phyloP scores from a whole-genome alignment of 2,113 vertebrate genomes.

The Perca schrenkii region DNA sequence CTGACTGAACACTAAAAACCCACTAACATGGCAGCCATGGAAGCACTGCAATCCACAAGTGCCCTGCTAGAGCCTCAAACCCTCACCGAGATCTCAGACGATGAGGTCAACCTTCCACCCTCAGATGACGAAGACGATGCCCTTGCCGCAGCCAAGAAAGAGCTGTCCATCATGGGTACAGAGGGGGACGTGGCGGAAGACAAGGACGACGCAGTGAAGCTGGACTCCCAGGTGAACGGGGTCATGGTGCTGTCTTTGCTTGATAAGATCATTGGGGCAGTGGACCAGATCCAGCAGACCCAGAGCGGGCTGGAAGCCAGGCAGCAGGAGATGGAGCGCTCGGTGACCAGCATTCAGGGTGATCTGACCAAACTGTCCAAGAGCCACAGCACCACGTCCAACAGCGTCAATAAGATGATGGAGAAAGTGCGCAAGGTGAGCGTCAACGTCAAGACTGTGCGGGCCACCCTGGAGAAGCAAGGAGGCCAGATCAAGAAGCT shows the following conservation, averaged over 20 bases:
- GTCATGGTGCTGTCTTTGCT: slow-evolving; percentile 95
- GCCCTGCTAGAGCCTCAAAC: slow-evolving; percentile 68
- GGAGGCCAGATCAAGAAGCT: slow-evolving; percentile 96
- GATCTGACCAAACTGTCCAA: slow-evolving; percentile 94
- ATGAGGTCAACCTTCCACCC: slow-evolving; percentile 80
- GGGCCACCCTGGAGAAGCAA: slow-evolving; percentile 95
- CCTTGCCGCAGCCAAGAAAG: slow-evolving; percentile 51
- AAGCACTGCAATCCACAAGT: slow-evolving; percentile 76
- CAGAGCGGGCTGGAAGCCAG: slow-evolving; percentile 93
- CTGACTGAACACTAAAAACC: slow-evolving; percentile 21
- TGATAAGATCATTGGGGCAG: slow-evolving; percentile 98
- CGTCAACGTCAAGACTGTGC: slow-evolving; percentile 96
- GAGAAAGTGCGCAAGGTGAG: slow-evolving; percentile 98
- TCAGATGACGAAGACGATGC: slow-evolving; percentile 81
- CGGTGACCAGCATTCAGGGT: slow-evolving; percentile 93
- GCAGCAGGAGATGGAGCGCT: slow-evolving; percentile 96
- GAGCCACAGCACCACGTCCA: slow-evolving; percentile 93
- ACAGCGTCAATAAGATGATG: slow-evolving; percentile 96
- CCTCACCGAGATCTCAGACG: slow-evolving; percentile 84
- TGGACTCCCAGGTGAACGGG: slow-evolving; percentile 88
- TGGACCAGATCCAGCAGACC: slow-evolving; percentile 98
- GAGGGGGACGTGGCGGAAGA: slow-evolving; percentile 43
- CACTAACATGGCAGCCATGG: slow-evolving; percentile 77
- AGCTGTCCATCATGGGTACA: slow-evolving; percentile 40
- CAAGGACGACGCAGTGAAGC: slow-evolving; percentile 49